These are phyloP conservation scores for Alligator mississippiensis DNA, from an alignment of 2,113 vertebrate species.

Conservation along the genomic window DNA sequence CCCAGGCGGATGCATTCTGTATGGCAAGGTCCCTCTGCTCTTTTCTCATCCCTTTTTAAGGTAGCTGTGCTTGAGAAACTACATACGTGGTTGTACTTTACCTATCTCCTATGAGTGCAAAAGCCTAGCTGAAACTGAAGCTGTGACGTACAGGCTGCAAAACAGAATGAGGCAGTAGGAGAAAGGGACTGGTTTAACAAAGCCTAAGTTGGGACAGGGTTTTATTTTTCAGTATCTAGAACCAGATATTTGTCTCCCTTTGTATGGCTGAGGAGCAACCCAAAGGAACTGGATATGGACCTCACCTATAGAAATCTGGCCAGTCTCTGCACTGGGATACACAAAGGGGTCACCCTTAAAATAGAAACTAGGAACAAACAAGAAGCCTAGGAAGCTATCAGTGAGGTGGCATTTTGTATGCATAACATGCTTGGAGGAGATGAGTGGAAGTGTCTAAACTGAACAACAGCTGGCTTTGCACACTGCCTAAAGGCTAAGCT, in stretches of 20 bases:
- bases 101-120: neutral
- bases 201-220: neutral
- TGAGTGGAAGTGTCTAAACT: neutral
- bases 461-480: conserved; percentile 45
- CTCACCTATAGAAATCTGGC: fast-evolving
- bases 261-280: fast-evolving
- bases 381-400: neutral
- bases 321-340: neutral
- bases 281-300: neutral
- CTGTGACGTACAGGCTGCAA: neutral
- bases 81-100: no score
- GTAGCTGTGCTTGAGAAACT: neutral
- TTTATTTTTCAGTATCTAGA: neutral
- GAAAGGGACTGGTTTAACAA: conserved; percentile 6
- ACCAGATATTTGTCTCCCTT: fast-evolving
- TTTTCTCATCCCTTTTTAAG: fast-evolving
- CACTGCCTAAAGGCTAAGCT: conserved; percentile 40
- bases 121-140: neutral
- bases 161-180: neutral
- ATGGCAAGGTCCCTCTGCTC: fast-evolving
- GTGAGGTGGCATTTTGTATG: neutral
- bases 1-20: neutral
- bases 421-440: neutral
- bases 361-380: neutral
- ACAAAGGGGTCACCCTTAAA: neutral